Base-by-base conservation (phyloP, 2,113 vertebrate species). In the Argyrosomus japonicus region DNA sequence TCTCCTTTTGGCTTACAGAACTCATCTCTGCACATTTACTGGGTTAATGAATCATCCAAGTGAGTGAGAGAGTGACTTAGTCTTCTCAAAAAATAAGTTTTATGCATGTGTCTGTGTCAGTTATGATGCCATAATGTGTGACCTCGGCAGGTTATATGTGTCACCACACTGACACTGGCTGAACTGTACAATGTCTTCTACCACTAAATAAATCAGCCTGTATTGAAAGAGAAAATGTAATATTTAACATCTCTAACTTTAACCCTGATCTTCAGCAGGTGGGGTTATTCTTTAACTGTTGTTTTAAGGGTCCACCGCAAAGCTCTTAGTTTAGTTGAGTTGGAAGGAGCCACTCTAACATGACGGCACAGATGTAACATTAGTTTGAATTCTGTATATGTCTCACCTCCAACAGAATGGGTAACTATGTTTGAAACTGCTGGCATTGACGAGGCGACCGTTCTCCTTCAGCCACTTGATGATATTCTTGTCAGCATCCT, bases 361-460 rank as follows among this genome's bases (percentile, higher is more conserved):
- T 40, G 36, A 40, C 19, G 12, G n/a, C 64, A 61, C 4, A 72
- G 57, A 40, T 23, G 4, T 23, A 48, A 25, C 29, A 58, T 23
- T n/a, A 47, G 14, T 54, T n/a, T 70, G 6, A 77, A 65, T 27
- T 47, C 14, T 21, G 4, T 29, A 43, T 6, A 25, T 53, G 61
- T 82, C 95, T 94, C 87, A 99, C 98, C 98, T 98, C 98, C 98
- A 99, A 94, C 98, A 99, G 95, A 99, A 99, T 6, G 98, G 98
- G 85, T 99, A 99, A 93, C 67, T 99, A 89, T 99, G 98, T 81
- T 97, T 99, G 87, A 94, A 96, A 17, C 80, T 93, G 83, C 95
- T 90, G 63, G 91, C 88, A 70, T 95, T 94, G 73, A 99, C 91
- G 57, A 99, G 95, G 27, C 98, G 96, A 19, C 96, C 97, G 0